Evolutionary conservation across 1,140 invertebrate species (phyloP).

Genomic region (Cydia pomonella): DNA sequence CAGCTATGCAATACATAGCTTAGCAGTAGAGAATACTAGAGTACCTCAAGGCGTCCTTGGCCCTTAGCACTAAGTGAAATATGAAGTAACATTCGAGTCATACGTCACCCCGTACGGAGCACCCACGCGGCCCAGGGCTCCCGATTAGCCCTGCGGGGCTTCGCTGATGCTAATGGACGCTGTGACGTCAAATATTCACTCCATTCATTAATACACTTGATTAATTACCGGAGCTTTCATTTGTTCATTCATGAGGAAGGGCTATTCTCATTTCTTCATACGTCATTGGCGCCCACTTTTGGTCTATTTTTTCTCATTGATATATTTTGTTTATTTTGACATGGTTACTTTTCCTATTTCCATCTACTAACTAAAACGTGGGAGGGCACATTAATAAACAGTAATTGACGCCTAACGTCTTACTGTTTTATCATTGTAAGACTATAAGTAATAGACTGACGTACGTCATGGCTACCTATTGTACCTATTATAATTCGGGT

Average conservation of each 20-base stretch:
- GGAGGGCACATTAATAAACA: too few relatives aligned
- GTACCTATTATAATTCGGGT: not conserved
- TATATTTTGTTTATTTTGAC: not conserved
- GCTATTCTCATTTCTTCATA: not conserved
- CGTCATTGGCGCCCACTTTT: not conserved
- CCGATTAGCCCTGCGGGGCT: slow-evolving; percentile 5
- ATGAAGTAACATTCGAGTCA: not conserved
- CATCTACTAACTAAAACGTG: too few relatives aligned
- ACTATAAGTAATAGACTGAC: too few relatives aligned
- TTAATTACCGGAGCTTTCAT: not conserved
- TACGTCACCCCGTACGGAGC: slow-evolving; percentile 6
- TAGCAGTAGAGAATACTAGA: not conserved
- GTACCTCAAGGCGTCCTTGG: slow-evolving; percentile 1
- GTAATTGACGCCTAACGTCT: too few relatives aligned
- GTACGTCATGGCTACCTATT: not conserved
- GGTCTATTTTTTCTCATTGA: not conserved
- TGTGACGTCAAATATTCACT: slow-evolving; percentile 18
- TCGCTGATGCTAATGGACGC: slow-evolving; percentile 18
- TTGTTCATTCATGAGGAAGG: not conserved
- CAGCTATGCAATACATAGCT: too few relatives aligned
- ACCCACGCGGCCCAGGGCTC: not conserved
- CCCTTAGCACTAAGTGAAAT: not conserved
- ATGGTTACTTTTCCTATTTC: not conserved
- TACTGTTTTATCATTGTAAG: too few relatives aligned
- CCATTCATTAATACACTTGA: slow-evolving; percentile 26